Evolutionary conservation across 1,140 invertebrate species (phyloP), one percentile per base, ranked within the genome.

Genomic region (Thaumetopoea pityocampa): DNA sequence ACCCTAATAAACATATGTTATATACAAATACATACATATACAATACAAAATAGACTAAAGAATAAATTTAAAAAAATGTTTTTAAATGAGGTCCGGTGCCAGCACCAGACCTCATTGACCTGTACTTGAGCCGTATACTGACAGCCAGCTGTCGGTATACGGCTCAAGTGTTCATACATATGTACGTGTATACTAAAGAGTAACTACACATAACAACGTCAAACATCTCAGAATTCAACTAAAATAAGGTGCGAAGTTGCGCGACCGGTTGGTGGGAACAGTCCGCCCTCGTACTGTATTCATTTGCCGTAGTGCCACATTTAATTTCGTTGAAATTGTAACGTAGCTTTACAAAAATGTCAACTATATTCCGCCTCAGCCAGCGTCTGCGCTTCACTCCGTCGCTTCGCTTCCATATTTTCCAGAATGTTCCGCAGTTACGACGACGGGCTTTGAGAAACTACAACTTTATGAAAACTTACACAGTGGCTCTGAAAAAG

Each of bases 241-340:
- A 68, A 74, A 70, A 74, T 65, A 59, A 26, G 50, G 46, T 27
- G 24, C 19, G 47, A 50, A 46, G 51, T 51, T 16, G 32, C 14
- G 32, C 49, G 47, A 19, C 24, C 44, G 24, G 28, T 38, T 11
- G 27, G 33, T 10, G 30, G 40, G 33, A 33, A 41, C 26, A 19
- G 11, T 28, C 36, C 20, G 26, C 55, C 38, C 66, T 64, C 66
- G 62, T 66, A 71, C 77, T 78, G 78, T 79, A 79, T 79, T 78
- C 79, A 83, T 81, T 83, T 71, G 71, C 67, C 71, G 67, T 74
- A 73, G 57, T 78, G 77, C 76, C 76, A 81, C 76, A 81, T 84
- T 84, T 84, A 84, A 84, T 84, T 81, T 84, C 58, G 71, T 73
- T 81, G 80, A 84, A 84, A 84, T 79, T 84, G 77, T 71, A 76